Evolutionary conservation across 2,888 invertebrate genomes (phyloP), one percentile per base, ranked within the genome.

Genomic region (Acanthopleura granulata): DNA sequence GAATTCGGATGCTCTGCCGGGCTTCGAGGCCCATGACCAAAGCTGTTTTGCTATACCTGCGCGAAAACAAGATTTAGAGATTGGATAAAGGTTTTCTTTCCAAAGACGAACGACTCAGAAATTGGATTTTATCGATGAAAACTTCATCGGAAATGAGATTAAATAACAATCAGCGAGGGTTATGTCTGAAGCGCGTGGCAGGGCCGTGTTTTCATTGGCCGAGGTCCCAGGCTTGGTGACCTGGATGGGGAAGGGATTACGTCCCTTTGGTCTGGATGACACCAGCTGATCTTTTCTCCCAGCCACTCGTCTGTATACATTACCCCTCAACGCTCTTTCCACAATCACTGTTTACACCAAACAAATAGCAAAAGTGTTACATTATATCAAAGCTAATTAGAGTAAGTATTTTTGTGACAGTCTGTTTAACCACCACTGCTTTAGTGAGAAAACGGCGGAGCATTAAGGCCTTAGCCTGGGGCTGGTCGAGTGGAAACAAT

Each of bases 141-240:
- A 57, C 57, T 57, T n/a, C 57, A 57, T n/a, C 57, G 18, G 57
- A 22, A 57, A 57, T 57, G 22, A 57, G 57, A 57, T 57, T 57
- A 57, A 57, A 57, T 22, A 57, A 22, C 57, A 57, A 57, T 57
- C 18, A 57, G 57, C 12, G 57, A 22, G 57, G 22, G 6, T 57
- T 1, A n/a, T 57, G 22, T 57, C 57, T n/a, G 57, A 12, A 22
- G 22, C 57, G 57, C 22, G 57, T 57, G 57, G 18, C 22, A n/a
- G 22, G 57, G 57, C 22, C 22, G 18, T 57, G 57, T 57, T 57
- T 57, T 57, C 22, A 18, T 57, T 57, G 57, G 57, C 57, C 22
- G 6, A 57, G 57, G 57, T 57, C 57, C 22, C 57, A 12, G 57
- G n/a, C 18, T n/a, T n/a, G 18, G 57, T 22, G 57, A 57, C 22